Evolutionary conservation across 2,113 vertebrate species (phyloP).

Genomic region (Dromas ardeola): DNA sequence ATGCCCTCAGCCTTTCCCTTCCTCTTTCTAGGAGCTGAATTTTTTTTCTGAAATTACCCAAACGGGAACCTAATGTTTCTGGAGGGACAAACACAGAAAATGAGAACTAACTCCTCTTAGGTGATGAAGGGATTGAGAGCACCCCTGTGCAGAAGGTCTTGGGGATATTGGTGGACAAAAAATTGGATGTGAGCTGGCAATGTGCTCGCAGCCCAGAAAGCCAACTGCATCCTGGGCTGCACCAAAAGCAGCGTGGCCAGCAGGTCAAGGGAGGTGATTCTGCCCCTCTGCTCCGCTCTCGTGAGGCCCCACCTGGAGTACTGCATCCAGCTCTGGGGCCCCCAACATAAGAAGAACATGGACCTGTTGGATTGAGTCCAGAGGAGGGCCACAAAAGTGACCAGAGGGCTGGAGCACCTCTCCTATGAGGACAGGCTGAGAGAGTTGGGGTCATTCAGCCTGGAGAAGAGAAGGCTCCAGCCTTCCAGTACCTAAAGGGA

Average conservation of each 20-base stretch:
- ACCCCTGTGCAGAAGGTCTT: not conserved
- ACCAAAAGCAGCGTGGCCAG: rapidly evolving
- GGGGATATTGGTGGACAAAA: not conserved
- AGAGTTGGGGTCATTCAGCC: not conserved
- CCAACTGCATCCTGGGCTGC: rapidly evolving
- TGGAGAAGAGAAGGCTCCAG: not conserved
- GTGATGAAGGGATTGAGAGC: not conserved
- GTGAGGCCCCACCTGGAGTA: not conserved
- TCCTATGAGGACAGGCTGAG: not conserved
- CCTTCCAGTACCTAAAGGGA: not conserved
- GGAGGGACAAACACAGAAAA: not conserved
- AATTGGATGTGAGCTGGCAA: rapidly evolving
- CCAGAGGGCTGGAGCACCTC: not conserved
- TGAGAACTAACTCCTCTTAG: not conserved
- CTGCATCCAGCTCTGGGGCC: not conserved
- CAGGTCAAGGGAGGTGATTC: not conserved
- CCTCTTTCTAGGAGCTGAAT: not conserved
- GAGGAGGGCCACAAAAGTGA: not conserved
- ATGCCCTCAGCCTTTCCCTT: not conserved
- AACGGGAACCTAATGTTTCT: not conserved
- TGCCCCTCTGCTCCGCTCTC: rapidly evolving
- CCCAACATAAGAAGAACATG: not conserved
- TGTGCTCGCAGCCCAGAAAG: not conserved
- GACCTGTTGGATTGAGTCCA: not conserved
- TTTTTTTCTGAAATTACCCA: not conserved